phyloP scores from a whole-genome alignment of 2,888 invertebrate genomes.

The Lasioglossum leucozonium region DNA sequence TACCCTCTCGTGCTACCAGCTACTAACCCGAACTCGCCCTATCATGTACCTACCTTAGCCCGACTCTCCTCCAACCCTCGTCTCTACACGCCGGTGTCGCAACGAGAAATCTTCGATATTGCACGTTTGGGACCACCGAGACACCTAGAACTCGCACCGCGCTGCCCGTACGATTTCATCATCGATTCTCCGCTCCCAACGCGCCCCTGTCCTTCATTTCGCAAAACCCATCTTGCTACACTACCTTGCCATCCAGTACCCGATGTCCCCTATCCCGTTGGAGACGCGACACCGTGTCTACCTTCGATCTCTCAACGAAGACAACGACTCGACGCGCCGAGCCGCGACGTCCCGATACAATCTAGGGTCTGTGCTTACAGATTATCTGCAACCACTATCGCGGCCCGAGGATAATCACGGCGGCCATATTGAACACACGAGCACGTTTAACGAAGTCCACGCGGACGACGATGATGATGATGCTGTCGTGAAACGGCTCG shows the following conservation, averaged over 20 bases:
- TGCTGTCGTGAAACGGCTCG: neutral
- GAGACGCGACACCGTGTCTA: constrained; percentile 1
- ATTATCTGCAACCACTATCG: constrained; percentile 47
- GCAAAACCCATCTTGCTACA: neutral
- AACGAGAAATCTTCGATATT: constrained; percentile 70
- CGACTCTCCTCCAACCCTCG: neutral
- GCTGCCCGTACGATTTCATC: constrained; percentile 64
- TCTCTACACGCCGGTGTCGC: constrained; percentile 22
- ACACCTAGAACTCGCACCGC: constrained; percentile 19
- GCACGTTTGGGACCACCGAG: constrained; percentile 60
- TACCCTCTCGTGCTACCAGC: constrained; percentile 50
- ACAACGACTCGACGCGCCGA: constrained; percentile 11
- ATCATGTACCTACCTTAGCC: constrained; percentile 36
- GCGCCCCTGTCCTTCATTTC: constrained; percentile 20
- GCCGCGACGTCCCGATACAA: constrained; percentile 35
- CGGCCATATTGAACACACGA: constrained; percentile 11
- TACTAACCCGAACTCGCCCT: constrained; percentile 45
- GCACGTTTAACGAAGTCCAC: constrained; percentile 41
- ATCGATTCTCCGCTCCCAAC: constrained; percentile 52
- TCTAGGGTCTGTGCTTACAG: constrained; percentile 36
- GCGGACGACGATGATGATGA: constrained; percentile 1
- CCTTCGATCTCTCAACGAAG: constrained; percentile 19
- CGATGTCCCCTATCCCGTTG: neutral
- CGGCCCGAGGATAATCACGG: constrained; percentile 44
- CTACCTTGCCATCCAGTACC: neutral